Percentiles rank a stretch among this genome's conserved stretches.
phyloP scores from a whole-genome alignment of 2,888 invertebrate genomes.

The Choristoneura rosaceana region DNA sequence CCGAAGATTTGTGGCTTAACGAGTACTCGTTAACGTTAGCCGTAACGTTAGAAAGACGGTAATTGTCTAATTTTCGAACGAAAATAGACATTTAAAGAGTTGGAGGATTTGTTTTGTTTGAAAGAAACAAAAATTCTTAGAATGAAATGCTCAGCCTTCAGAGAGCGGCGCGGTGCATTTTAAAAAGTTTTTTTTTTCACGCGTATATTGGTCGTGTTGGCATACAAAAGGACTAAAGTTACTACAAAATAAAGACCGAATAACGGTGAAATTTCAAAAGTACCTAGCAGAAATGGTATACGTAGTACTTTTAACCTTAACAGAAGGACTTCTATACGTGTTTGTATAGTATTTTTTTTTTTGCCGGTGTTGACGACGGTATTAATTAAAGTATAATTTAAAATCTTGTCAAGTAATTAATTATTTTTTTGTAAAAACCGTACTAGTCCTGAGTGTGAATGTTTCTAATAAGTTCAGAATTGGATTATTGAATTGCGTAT shows the following conservation, averaged over 20 bases:
- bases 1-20: constrained; percentile 82
- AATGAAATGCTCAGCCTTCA: constrained; percentile 20
- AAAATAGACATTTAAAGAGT: constrained; percentile 54
- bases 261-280: not conserved
- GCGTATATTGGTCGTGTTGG: not conserved
- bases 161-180: constrained; percentile 13
- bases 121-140: constrained; percentile 38
- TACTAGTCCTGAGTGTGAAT: not conserved
- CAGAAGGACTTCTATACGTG: no score
- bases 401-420: no score
- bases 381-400: no score
- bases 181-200: constrained; percentile 5
- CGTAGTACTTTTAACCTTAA: no score
- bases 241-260: not conserved
- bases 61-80: constrained; percentile 62
- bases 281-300: no score
- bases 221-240: not conserved
- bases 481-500: not conserved
- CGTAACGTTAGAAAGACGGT: constrained; percentile 65
- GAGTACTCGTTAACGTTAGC: constrained; percentile 75
- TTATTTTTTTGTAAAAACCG: no score
- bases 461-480: constrained; percentile 3
- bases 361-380: no score
- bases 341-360: no score
- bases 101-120: constrained; percentile 47